Evolutionary conservation across 2,113 vertebrate genomes (phyloP).

Genomic region (Dryoscopus gambensis): DNA sequence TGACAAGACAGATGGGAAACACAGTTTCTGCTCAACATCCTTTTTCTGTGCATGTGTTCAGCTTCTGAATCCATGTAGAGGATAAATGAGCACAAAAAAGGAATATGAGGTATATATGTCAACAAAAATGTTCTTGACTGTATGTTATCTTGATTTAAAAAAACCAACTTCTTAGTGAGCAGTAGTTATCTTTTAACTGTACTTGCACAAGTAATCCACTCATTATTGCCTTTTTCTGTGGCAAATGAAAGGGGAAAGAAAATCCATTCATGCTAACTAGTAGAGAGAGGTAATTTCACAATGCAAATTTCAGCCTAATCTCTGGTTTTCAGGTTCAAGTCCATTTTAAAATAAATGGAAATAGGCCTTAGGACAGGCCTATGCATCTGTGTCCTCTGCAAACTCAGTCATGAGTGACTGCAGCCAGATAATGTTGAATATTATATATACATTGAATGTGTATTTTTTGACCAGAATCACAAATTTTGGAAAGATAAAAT

Average conservation of each 20-base stretch:
- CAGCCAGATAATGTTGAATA: neutral
- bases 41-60: neutral
- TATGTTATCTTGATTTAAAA: neutral
- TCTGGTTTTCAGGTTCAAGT: neutral
- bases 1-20: neutral
- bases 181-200: neutral
- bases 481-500: neutral
- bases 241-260: neutral
- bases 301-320: neutral
- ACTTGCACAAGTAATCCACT: neutral
- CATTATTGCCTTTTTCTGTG: neutral
- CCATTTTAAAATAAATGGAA: neutral
- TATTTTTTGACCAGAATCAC: neutral
- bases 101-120: neutral
- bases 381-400: neutral
- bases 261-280: neutral
- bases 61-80: neutral
- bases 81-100: neutral
- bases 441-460: neutral
- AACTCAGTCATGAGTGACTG: neutral
- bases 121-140: neutral
- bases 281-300: neutral
- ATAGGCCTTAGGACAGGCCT: neutral
- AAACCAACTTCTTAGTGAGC: neutral
- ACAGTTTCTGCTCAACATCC: neutral